Base-by-base conservation (phyloP, 1,140 invertebrate genomes). In the Pygmarrhopalites habei region DNA sequence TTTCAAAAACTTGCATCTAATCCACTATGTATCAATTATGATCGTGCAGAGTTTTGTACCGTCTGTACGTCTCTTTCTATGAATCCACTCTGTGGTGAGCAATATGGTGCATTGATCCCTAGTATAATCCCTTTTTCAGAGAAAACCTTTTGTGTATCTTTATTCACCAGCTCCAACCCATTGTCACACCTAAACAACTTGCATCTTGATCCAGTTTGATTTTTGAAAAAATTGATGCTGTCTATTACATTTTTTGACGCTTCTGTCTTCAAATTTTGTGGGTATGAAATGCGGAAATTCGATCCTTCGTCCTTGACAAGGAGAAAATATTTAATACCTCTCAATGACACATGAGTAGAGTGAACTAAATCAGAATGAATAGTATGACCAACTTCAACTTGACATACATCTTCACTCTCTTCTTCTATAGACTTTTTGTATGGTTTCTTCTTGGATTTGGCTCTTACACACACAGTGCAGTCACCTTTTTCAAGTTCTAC, bases 31-130 rank as follows among this genome's bases (percentile, higher is more conserved):
- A 32, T 58, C 62, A 81, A 30, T 69, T 78, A 63, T 53, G 72
- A 67, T 65, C 75, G 68, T 35, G 75, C 74, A 59, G 66, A 73
- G 21, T 77, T 73, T 2, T 73, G 56, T 5, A 79, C 58, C 5
- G 72, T 79, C 23, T 77, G 51, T 55, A 79, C 78, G 19, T 70
- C 68, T 49, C 75, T 60, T 70, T 79, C 78, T 10, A 73, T 71
- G 26, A 71, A 67, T 15, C 77, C 77, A 71, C 80, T 79, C 60
- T 74, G 72, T 32, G 77, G 74, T 1, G 39, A n/a, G 57, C 23
- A 59, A 28, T 59, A 29, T 2, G 43, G 12, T 2, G 57, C 39
- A 26, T n/a, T 44, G 2, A n/a, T 46, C 23, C 32, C 39, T 2
- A 1, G 41, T 3, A 28, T n/a, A 2, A 59, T 46, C 26, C 57